Evolutionary conservation across 2,113 vertebrate genomes (phyloP).

Genomic region (Pardalotus punctatus): DNA sequence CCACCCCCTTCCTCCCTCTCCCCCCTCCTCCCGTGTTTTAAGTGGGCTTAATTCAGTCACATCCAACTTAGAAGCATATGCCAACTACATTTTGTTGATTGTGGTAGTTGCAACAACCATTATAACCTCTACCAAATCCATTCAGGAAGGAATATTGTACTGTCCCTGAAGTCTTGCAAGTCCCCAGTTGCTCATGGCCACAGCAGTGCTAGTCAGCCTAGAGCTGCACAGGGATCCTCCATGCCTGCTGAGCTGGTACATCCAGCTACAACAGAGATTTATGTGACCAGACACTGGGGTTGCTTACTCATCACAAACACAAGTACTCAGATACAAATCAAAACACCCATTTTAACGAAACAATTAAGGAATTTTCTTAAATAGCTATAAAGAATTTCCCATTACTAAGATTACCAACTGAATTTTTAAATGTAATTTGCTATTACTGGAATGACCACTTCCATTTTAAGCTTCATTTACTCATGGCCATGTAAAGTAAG

Average conservation of each 20-base stretch:
- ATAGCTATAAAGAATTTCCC: not conserved
- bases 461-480: not conserved
- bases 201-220: not conserved
- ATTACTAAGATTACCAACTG: not conserved
- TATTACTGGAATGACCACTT: not conserved
- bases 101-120: not conserved
- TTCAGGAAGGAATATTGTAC: not conserved
- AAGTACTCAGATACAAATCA: not conserved
- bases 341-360: not conserved
- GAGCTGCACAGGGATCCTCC: not conserved
- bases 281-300: not conserved
- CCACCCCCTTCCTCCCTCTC: not conserved
- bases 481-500: not conserved
- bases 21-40: not conserved
- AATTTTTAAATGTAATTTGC: not conserved
- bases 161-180: not conserved
- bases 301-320: not conserved
- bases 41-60: not conserved
- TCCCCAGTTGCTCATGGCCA: not conserved
- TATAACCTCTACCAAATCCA: not conserved
- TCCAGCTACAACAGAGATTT: not conserved
- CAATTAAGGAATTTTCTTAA: not conserved
- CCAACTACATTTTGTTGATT: not conserved
- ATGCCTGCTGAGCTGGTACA: not conserved
- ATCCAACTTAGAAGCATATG: not conserved